These are phyloP conservation scores for Ischnura elegans DNA, from an alignment of 2,888 invertebrate species.

Conservation along the genomic window DNA sequence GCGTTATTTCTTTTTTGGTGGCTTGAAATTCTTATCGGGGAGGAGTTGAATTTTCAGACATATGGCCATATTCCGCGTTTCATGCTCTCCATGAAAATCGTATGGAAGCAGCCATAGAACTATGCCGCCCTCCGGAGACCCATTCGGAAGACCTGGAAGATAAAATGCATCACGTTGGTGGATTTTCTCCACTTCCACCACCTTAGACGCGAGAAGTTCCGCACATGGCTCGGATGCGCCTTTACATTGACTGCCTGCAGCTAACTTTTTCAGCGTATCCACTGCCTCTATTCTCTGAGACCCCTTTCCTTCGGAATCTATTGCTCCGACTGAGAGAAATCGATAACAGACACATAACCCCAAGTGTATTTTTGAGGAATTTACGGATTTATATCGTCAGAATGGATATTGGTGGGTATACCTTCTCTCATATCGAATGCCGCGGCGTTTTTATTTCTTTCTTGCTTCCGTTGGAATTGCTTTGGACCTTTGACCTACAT, in stretches of 20 bases:
- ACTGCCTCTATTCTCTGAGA: background rate
- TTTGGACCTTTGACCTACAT: background rate
- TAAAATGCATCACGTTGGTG: background rate
- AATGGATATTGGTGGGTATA: background rate
- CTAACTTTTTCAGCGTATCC: slow-evolving; percentile 19
- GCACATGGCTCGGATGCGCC: background rate
- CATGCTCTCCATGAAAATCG: background rate
- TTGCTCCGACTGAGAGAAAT: background rate
- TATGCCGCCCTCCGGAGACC: background rate
- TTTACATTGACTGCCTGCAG: background rate
- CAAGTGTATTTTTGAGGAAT: background rate
- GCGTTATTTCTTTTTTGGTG: background rate
- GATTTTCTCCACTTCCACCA: background rate
- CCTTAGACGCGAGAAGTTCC: background rate
- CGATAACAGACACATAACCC: background rate
- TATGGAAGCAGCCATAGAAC: background rate
- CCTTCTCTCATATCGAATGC: no score
- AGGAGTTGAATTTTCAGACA: background rate
- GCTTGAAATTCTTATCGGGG: background rate
- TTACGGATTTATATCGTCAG: background rate
- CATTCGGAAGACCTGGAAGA: background rate
- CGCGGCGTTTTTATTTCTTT: background rate
- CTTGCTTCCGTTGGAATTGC: background rate
- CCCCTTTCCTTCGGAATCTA: background rate
- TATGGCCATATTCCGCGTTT: background rate